phyloP scores from a whole-genome alignment of 2,888 invertebrate genomes.

The Agrotis ipsilon region DNA sequence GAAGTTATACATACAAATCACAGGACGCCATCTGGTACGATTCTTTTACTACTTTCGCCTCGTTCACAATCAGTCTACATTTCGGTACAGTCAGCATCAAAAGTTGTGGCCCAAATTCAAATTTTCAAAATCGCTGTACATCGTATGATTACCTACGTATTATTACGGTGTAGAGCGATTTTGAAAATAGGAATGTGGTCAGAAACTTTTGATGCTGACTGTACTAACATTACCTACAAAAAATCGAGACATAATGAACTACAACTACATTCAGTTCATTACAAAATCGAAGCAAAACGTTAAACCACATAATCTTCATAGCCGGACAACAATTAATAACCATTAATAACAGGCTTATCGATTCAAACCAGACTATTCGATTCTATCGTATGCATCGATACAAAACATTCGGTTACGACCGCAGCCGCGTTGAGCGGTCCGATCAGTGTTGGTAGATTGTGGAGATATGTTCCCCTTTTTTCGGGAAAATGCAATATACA shows the following conservation, averaged over 20 bases:
- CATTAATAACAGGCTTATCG: conserved; percentile 57
- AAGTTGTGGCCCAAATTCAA: too few relatives aligned
- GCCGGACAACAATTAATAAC: conserved; percentile 50
- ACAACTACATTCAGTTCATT: conserved; percentile 15
- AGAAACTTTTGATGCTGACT: too few relatives aligned
- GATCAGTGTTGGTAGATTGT: conserved; percentile 39
- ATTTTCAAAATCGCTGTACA: too few relatives aligned
- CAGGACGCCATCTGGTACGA: too few relatives aligned
- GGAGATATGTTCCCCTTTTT: background rate
- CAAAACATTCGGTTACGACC: conserved; percentile 50
- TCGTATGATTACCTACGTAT: too few relatives aligned
- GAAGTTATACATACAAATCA: too few relatives aligned
- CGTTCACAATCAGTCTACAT: too few relatives aligned
- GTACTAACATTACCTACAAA: background rate
- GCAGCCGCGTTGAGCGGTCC: conserved; percentile 37
- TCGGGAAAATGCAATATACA: background rate
- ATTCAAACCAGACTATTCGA: conserved; percentile 44
- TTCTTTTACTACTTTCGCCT: too few relatives aligned
- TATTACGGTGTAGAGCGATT: too few relatives aligned
- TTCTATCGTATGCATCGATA: conserved; percentile 48
- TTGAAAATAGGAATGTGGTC: too few relatives aligned
- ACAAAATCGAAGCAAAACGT: conserved; percentile 36
- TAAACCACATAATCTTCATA: conserved; percentile 51
- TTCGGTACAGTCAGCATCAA: too few relatives aligned
- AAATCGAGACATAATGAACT: conserved; percentile 15